Conservation (phyloP, 2,888 invertebrate genomes). For the Agrochola lota region DNA sequence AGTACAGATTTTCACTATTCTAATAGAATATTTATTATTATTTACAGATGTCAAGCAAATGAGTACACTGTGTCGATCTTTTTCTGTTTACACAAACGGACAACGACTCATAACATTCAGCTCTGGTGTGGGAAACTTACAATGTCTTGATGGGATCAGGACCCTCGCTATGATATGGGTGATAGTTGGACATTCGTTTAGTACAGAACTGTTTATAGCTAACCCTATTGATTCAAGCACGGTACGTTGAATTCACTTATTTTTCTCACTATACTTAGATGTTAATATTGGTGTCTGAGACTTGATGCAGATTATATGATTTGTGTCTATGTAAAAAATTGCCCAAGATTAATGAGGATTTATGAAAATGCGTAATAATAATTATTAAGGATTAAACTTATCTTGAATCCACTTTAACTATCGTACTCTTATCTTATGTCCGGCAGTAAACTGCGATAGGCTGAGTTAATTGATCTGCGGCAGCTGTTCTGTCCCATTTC, state of each 20-base stretch:
- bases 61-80: constrained; percentile 60
- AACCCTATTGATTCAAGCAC: constrained; percentile 57
- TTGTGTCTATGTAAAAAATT: neutral
- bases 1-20: neutral
- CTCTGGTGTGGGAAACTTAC: constrained; percentile 70
- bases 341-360: neutral
- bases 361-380: neutral
- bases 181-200: constrained; percentile 77
- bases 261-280: neutral
- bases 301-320: neutral
- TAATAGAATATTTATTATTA: neutral
- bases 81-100: constrained; percentile 80
- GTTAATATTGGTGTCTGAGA: too few relatives aligned
- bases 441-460: neutral
- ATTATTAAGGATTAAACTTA: neutral
- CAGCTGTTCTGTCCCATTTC: neutral
- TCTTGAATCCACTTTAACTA: neutral
- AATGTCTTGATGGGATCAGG: constrained; percentile 84
- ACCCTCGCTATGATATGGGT: constrained; percentile 85
- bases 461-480: neutral
- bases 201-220: constrained; percentile 45
- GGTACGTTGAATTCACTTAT: constrained; percentile 40
- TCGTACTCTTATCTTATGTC: neutral
- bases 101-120: constrained; percentile 75
- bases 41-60: constrained; percentile 69